Evolutionary conservation across 2,888 invertebrate species (phyloP).

Genomic region (Agrotis exclamationis): DNA sequence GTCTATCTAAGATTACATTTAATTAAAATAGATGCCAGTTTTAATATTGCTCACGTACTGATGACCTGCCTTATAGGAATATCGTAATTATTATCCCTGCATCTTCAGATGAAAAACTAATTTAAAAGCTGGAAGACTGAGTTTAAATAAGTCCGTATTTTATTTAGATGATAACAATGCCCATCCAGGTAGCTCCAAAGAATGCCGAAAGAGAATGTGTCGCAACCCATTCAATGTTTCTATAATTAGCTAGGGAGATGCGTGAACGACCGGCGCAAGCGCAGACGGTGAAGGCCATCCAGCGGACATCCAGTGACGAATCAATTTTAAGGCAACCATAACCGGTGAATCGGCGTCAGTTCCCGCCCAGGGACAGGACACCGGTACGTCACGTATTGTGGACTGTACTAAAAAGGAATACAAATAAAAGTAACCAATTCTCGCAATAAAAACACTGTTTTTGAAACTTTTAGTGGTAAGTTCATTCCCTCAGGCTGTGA

Average conservation of each 20-base stretch:
- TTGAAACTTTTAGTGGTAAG: slow-evolving; percentile 35
- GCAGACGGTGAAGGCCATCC: slow-evolving; percentile 77
- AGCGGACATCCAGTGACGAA: slow-evolving; percentile 66
- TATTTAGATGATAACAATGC: slow-evolving; percentile 24
- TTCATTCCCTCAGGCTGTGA: slow-evolving; percentile 14
- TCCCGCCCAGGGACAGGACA: slow-evolving; percentile 59
- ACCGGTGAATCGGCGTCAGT: slow-evolving; percentile 59
- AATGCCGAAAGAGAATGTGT: slow-evolving; percentile 59
- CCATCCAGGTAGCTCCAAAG: slow-evolving; percentile 25
- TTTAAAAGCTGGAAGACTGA: neutral
- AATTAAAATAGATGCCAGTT: neutral
- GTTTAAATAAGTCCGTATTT: neutral
- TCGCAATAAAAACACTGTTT: slow-evolving; percentile 29
- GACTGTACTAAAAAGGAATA: slow-evolving; percentile 50
- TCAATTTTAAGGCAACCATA: slow-evolving; percentile 60
- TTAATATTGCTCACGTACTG: too few species aligned
- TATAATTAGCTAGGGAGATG: slow-evolving; percentile 79
- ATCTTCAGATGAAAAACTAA: neutral
- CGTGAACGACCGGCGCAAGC: slow-evolving; percentile 74
- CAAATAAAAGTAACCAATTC: slow-evolving; percentile 32
- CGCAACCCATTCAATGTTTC: slow-evolving; percentile 67
- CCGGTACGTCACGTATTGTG: slow-evolving; percentile 56
- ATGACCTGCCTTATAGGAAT: neutral
- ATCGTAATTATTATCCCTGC: neutral
- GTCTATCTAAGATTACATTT: neutral